Percentiles rank a stretch among this genome's conserved stretches.
phyloP scores from a whole-genome alignment of 2,113 vertebrate genomes.

The Delphinapterus leucas region DNA sequence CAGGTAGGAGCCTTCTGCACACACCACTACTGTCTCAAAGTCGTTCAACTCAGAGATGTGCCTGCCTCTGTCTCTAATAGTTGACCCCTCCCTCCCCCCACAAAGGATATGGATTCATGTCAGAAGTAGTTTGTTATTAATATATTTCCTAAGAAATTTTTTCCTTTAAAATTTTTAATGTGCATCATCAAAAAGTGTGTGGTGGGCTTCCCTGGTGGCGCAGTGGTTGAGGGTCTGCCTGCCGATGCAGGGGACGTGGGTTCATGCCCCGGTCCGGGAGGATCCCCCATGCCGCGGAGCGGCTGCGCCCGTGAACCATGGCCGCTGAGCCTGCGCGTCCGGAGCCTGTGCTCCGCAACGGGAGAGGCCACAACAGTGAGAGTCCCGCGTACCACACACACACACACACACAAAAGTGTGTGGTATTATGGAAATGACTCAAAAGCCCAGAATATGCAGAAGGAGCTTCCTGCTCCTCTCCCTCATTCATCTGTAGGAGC shows the following conservation, averaged over 20 bases:
- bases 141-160: neutral
- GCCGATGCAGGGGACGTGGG: too few species aligned
- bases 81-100: neutral
- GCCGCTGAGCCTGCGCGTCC: too few species aligned
- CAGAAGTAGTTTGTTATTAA: neutral
- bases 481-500: neutral
- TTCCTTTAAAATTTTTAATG: neutral
- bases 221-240: too few species aligned
- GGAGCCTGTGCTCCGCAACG: too few species aligned
- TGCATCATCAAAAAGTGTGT: constrained; percentile 74
- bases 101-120: neutral
- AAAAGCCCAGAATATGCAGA: constrained; percentile 81
- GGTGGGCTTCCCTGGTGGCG: constrained; percentile 6
- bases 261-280: too few species aligned
- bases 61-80: neutral
- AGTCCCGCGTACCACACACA: too few species aligned
- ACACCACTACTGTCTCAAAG: neutral
- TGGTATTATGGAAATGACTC: constrained; percentile 83
- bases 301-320: too few species aligned
- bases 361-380: too few species aligned
- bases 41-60: neutral
- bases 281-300: too few species aligned
- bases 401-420: constrained; percentile 69
- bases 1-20: neutral
- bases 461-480: constrained; percentile 85